These are phyloP conservation scores for Rhinophrynus dorsalis DNA, from an alignment of 2,797 vertebrate species.

Conservation along the genomic window DNA sequence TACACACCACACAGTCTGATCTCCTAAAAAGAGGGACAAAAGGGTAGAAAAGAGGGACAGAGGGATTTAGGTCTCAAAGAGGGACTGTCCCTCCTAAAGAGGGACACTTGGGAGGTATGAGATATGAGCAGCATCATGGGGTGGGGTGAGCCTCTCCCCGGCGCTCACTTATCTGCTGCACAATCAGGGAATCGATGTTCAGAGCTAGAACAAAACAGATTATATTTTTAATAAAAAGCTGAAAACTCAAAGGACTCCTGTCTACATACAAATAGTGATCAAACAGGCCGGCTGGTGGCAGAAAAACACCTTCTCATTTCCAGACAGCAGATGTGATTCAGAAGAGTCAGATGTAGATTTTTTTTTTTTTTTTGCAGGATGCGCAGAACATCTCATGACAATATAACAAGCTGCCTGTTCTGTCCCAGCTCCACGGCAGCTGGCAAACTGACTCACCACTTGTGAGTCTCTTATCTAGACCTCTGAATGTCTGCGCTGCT, in stretches of 20 bases:
- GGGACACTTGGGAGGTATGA: too few species aligned
- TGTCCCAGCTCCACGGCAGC: conserved; percentile 54
- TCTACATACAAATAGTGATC: conserved; percentile 43
- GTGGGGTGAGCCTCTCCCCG: too few species aligned
- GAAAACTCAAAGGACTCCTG: conserved; percentile 36
- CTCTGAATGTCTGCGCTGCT: conserved; percentile 62
- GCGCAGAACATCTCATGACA: conserved; percentile 52
- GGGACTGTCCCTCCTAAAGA: too few species aligned
- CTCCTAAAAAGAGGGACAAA: too few species aligned
- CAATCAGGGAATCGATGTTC: conserved; percentile 22
- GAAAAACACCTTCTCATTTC: conserved; percentile 28
- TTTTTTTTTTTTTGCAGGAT: conserved; percentile 44
- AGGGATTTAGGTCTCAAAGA: too few species aligned
- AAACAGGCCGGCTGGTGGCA: conserved; percentile 26
- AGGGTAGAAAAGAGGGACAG: too few species aligned
- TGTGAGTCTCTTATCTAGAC: conserved; percentile 58
- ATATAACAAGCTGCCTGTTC: conserved; percentile 55
- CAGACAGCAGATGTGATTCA: conserved; percentile 40
- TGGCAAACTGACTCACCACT: conserved; percentile 61
- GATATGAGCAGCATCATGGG: too few species aligned
- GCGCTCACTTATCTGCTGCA: conserved; percentile 22
- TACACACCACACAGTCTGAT: too few species aligned
- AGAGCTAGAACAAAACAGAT: conserved; percentile 38
- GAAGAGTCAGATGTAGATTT: conserved; percentile 44
- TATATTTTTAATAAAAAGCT: conserved; percentile 45